Base-by-base conservation (phyloP, 2,888 invertebrate species). In the Bellardia pandia region DNA sequence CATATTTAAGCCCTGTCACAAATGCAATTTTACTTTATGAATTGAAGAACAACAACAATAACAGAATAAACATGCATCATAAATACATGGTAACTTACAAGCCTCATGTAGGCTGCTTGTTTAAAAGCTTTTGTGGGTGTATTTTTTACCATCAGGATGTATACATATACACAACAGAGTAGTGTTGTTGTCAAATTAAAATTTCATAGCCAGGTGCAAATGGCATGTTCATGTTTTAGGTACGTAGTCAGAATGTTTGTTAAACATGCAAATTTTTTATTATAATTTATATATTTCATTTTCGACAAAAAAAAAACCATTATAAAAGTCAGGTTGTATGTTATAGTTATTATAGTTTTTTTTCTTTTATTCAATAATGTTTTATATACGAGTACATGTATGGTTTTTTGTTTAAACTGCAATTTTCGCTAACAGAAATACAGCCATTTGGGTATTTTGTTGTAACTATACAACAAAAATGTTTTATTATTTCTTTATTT, bases 241-340 rank as follows among this genome's bases (percentile, higher is more conserved):
- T 9, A 48, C 5, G 30, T 48, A 68, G 48, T 14, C 48, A 60
- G 11, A 83, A 83, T 83, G 71, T 53, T 83, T 71, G 30, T 5
- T 71, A 58, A 83, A 76, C 82, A 83, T 83, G 82, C 76, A 83
- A 69, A 83, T 83, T 83, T 83, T 76, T 62, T 76, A 83, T 76
- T 83, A 83, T 83, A 83, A 83, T 69, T 83, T 62, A 48, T 64
- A 33, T 66, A 51, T 64, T 75, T 40, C 2, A n/a, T 30, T 72
- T 75, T 37, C 16, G 13, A n/a, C 37, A 62, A 42, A 80, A 62
- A 72, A 42, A 71, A 42, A 56, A 33, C 30, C 30, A 45, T 72
- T 77, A 77, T 84, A 77, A 84, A 77, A 58, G 72, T 84, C 71
- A 77, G 77, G 77, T 84, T 62, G 45, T 64, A 42, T 77, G 71